Base-by-base conservation (phyloP, 1,140 invertebrate species). In the Drosophila paulistorum region DNA sequence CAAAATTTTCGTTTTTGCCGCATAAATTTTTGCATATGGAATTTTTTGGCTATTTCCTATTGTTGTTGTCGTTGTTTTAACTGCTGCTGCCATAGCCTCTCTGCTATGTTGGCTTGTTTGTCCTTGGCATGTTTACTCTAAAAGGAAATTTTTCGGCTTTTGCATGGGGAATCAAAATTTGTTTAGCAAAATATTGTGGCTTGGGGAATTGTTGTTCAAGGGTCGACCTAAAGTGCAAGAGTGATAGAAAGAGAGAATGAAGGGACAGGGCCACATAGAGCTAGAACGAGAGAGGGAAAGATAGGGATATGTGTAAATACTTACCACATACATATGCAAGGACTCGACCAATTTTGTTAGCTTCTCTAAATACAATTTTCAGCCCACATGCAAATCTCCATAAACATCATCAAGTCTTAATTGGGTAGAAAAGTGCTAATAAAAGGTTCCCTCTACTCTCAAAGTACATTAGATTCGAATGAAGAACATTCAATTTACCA, bases 151-250 rank as follows among this genome's bases (percentile, higher is more conserved):
- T 59, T 51, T 51, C 17, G 45, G 57, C 35, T 37, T 59, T 59
- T 59, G 33, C 57, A 37, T 37, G 57, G 57, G 39, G 57, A 59
- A 35, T 33, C n/a, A 61, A 45, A 66, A 76, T 76, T 76, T 75
- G 65, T 76, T 76, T 57, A 33, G 73, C 54, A 61, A 76, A 76
- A 76, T 70, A 76, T 76, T 76, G 59, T 76, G 73, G 73, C 73
- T 76, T 55, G 73, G 41, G 66, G 66, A 74, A 65, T 59, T 59
- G 57, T 57, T 57, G 54, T 14, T 33, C 9, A 37, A 59, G 17
- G 57, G 33, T 51, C 45, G 45, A 23, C 45, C 45, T 23, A 51
- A 51, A 20, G 17, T 23, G 17, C 4, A 51, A 51, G 20, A 51
- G 45, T 20, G 45, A 51, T 6, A 51, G 17, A 1, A 9, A 20